Evolutionary conservation across 2,113 vertebrate species (phyloP).

Genomic region (Proteles cristata): DNA sequence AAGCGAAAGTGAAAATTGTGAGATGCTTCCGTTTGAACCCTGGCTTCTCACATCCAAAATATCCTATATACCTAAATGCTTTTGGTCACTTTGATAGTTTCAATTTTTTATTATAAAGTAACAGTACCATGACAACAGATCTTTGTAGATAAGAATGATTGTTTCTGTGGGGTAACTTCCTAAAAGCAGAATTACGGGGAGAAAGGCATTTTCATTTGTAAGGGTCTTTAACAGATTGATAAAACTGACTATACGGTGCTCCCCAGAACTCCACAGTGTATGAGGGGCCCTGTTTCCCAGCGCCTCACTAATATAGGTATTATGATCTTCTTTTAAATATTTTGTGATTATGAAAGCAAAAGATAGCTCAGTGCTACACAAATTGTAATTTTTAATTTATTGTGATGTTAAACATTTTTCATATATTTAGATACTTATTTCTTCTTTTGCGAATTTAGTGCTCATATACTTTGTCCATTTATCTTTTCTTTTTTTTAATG

Average conservation of each 20-base stretch:
- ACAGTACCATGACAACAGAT: neutral
- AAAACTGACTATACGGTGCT: neutral
- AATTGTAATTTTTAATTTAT: neutral
- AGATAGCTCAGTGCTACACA: neutral
- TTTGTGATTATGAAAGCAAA: neutral
- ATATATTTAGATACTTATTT: neutral
- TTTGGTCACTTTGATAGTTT: neutral
- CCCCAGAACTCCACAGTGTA: neutral
- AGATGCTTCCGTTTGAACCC: neutral
- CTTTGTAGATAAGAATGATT: neutral
- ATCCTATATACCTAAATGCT: neutral
- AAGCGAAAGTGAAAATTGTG: neutral
- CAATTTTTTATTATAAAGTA: neutral
- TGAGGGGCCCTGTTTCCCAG: neutral
- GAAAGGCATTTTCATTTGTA: neutral
- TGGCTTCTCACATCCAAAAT: neutral
- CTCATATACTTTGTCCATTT: neutral
- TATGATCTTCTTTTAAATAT: neutral
- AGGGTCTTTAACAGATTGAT: neutral
- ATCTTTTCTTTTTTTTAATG: neutral
- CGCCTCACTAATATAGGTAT: neutral
- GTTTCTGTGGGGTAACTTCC: neutral
- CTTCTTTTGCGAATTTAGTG: neutral
- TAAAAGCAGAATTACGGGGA: neutral
- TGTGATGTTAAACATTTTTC: neutral